Evolutionary conservation across 2,888 invertebrate genomes (phyloP).

Genomic region (Tridacna gigas): DNA sequence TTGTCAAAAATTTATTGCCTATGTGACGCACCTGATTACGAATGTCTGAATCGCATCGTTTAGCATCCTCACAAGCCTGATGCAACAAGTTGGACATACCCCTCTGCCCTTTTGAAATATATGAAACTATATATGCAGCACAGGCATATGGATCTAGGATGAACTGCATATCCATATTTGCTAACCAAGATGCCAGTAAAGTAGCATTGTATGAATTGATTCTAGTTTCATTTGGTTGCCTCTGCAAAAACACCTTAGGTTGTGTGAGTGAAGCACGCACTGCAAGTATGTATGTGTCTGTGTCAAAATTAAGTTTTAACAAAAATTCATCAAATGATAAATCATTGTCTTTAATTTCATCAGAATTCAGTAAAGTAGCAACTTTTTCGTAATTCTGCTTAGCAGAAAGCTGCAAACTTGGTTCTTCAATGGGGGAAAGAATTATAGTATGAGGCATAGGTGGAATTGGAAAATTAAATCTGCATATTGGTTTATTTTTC

Average conservation of each 20-base stretch:
- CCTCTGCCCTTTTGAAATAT: conserved; percentile 58
- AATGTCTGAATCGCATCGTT: conserved; percentile 33
- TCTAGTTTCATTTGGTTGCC: conserved; percentile 38
- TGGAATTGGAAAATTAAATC: conserved; percentile 55
- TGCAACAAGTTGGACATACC: conserved; percentile 56
- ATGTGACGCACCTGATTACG: conserved; percentile 42
- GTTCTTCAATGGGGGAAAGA: conserved; percentile 14
- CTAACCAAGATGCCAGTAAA: conserved; percentile 49
- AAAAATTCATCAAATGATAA: conserved; percentile 34
- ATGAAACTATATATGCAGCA: conserved; percentile 62
- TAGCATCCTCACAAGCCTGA: conserved; percentile 50
- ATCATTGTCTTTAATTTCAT: conserved; percentile 1
- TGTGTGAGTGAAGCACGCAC: conserved; percentile 28
- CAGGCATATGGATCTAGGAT: conserved; percentile 62
- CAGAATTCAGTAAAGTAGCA: neutral
- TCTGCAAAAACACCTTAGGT: conserved; percentile 52
- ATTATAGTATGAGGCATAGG: conserved; percentile 35
- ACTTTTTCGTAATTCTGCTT: conserved; percentile 1
- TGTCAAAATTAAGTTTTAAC: conserved; percentile 31
- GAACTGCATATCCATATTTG: conserved; percentile 65
- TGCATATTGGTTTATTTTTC: conserved; percentile 29
- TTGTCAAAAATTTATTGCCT: conserved; percentile 39
- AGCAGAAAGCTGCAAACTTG: conserved; percentile 22
- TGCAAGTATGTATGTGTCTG: conserved; percentile 45
- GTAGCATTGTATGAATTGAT: conserved; percentile 58